Percentiles rank a stretch among this genome's conserved stretches.
Conservation (phyloP, 1,140 invertebrate species). For the Eurytemora carolleeae region DNA sequence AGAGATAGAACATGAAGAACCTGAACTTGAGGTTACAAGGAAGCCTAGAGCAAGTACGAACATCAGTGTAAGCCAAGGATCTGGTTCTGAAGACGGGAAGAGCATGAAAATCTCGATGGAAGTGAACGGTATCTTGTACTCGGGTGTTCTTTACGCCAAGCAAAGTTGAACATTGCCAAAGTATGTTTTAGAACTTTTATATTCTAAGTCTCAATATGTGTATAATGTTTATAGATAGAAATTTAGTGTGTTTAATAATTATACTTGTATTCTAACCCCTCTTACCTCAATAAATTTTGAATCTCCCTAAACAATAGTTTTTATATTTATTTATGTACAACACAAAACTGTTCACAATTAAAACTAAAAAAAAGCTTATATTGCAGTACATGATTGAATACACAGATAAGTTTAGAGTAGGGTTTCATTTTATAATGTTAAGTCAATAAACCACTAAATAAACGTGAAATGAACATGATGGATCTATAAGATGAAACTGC, state of each 20-base stretch:
- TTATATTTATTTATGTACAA: too few relatives aligned
- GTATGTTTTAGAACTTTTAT: not conserved
- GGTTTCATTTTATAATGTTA: too few relatives aligned
- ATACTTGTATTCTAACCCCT: not conserved
- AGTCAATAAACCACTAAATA: too few relatives aligned
- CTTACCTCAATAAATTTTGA: not conserved
- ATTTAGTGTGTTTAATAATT: not conserved
- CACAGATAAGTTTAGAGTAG: too few relatives aligned
- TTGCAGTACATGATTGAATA: too few relatives aligned
- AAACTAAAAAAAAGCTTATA: too few relatives aligned
- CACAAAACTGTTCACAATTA: too few relatives aligned
- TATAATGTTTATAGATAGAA: not conserved
- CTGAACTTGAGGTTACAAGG: not conserved
- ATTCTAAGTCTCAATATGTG: not conserved
- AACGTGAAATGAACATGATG: too few relatives aligned
- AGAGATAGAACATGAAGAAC: slow-evolving; percentile 18
- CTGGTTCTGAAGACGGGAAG: not conserved
- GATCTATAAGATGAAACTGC: too few relatives aligned
- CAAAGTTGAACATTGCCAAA: not conserved
- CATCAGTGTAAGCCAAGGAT: not conserved
- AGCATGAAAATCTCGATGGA: not conserved
- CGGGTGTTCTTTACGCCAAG: not conserved
- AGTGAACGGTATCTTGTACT: not conserved
- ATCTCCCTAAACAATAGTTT: too few relatives aligned
- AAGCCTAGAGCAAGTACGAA: not conserved